Conservation (phyloP, 2,797 vertebrate species). For the Chelonia mydas region DNA sequence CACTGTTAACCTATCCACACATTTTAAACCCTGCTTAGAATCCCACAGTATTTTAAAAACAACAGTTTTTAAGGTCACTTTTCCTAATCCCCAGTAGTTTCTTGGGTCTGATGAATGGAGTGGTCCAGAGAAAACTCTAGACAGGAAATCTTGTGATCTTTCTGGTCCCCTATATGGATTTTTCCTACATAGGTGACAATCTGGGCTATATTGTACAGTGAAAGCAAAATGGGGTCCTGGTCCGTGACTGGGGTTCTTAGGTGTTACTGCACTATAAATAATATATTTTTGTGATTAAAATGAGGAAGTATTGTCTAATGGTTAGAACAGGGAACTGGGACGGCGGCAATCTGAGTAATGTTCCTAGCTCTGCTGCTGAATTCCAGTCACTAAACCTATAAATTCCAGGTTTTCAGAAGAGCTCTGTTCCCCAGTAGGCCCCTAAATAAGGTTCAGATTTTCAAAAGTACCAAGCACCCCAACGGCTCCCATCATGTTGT, state of each 20-base stretch:
- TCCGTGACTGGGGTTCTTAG: not conserved
- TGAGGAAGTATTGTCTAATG: not conserved
- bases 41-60: not conserved
- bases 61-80: not conserved
- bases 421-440: not conserved
- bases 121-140: rapidly evolving
- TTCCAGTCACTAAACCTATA: not conserved
- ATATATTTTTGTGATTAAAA: not conserved
- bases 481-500: not conserved
- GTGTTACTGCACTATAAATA: rapidly evolving
- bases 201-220: rapidly evolving
- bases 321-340: rapidly evolving
- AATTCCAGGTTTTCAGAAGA: not conserved
- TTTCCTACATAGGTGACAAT: not conserved
- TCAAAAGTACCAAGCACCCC: too few species aligned
- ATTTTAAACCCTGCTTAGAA: not conserved
- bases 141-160: not conserved
- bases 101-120: not conserved
- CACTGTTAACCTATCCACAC: not conserved
- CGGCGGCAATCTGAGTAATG: not conserved
- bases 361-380: not conserved
- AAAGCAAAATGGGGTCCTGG: not conserved
- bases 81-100: not conserved
- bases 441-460: not conserved
- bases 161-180: not conserved